Conservation (phyloP, 23 tunicate genomes). For the Ascidia mentula region DNA sequence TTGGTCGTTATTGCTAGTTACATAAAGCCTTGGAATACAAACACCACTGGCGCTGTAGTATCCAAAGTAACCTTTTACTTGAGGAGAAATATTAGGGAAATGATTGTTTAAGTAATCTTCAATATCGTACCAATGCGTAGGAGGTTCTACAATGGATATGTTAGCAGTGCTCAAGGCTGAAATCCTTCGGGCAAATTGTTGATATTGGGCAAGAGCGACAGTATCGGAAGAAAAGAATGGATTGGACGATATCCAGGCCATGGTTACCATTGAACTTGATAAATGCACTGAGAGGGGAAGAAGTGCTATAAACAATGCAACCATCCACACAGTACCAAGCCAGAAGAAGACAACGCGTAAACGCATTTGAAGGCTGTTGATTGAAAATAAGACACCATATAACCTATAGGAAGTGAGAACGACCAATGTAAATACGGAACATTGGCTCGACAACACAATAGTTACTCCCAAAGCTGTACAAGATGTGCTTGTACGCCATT, state of each 20-base stretch:
- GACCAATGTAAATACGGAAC: slow-evolving; percentile 40
- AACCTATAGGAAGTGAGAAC: slow-evolving; percentile 24
- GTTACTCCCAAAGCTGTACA: slow-evolving; percentile 24
- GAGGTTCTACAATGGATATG: neutral
- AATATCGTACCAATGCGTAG: slow-evolving; percentile 4
- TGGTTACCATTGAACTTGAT: slow-evolving; percentile 20
- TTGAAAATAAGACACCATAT: neutral
- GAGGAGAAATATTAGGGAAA: slow-evolving; percentile 13
- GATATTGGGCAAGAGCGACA: neutral
- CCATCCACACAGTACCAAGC: slow-evolving; percentile 4
- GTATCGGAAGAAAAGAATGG: slow-evolving; percentile 13
- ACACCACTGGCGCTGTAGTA: slow-evolving; percentile 41
- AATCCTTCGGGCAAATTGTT: slow-evolving; percentile 18
- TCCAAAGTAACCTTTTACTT: slow-evolving; percentile 34
- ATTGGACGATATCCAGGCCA: neutral
- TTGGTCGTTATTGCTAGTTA: neutral
- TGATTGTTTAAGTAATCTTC: neutral
- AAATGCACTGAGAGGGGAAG: slow-evolving; percentile 10
- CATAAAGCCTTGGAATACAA: slow-evolving; percentile 34
- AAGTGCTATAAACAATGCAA: slow-evolving; percentile 20
- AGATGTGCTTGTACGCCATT: slow-evolving; percentile 20
- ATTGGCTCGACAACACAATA: slow-evolving; percentile 35
- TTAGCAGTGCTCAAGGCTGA: neutral
- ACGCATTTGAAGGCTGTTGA: slow-evolving; percentile 15
- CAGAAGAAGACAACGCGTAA: neutral